phyloP scores from a whole-genome alignment of 2,113 vertebrate species.

The Pseudolaguvia tuberculata region DNA sequence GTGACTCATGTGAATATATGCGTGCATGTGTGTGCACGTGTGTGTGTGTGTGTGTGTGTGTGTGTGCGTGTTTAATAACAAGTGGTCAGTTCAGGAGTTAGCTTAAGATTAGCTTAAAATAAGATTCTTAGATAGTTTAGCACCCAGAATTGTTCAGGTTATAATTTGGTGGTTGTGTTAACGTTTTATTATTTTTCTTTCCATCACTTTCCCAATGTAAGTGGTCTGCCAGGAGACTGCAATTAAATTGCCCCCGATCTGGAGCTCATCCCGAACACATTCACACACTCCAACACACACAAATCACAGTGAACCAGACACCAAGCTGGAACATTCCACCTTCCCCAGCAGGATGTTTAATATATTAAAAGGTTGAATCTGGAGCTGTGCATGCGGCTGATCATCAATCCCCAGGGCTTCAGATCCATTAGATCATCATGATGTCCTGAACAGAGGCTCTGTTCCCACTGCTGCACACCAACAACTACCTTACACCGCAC shows the following conservation, averaged over 20 bases:
- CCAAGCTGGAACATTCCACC: not conserved
- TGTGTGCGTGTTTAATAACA: too few relatives aligned
- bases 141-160: too few relatives aligned
- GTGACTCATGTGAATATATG: too few relatives aligned
- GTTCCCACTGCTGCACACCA: not conserved
- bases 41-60: too few relatives aligned
- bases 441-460: not conserved
- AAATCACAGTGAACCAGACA: not conserved
- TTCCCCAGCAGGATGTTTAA: conserved; percentile 3
- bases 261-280: not conserved
- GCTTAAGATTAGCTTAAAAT: too few relatives aligned
- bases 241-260: not conserved
- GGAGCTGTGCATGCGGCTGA: not conserved
- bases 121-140: too few relatives aligned
- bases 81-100: too few relatives aligned
- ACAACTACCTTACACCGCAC: not conserved
- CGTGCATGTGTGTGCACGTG: too few relatives aligned
- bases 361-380: not conserved
- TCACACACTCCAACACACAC: not conserved
- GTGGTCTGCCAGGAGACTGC: not conserved
- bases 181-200: not conserved
- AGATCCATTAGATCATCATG: not conserved
- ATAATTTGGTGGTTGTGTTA: too few relatives aligned
- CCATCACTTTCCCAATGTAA: not conserved
- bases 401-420: not conserved